Evolutionary conservation across 2,888 invertebrate species (phyloP).

Genomic region (Parnassius orleans): DNA sequence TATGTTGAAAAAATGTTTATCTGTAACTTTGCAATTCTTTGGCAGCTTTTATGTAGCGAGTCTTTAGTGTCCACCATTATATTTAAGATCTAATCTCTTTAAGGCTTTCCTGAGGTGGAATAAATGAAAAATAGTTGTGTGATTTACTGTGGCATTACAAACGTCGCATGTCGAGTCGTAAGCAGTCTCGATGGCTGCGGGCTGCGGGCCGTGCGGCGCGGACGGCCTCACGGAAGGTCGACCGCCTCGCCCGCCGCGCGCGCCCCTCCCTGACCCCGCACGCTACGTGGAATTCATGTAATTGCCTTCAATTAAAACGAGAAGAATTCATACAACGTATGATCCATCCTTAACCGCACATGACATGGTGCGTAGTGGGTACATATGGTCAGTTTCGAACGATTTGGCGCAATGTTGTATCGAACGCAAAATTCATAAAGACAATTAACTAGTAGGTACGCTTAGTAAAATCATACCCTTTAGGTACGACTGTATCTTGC

Average conservation of each 20-base stretch:
- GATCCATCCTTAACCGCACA: constrained; percentile 46
- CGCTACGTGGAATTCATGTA: constrained; percentile 78
- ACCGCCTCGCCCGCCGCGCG: constrained; percentile 52
- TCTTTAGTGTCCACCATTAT: too few species aligned
- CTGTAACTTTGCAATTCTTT: too few species aligned
- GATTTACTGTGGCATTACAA: constrained; percentile 25
- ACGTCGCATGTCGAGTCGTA: constrained; percentile 27
- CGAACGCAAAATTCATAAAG: neutral
- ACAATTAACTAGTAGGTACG: neutral
- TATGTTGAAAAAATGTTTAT: too few species aligned
- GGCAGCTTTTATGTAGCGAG: too few species aligned
- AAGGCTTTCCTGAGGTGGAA: neutral
- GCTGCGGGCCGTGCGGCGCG: constrained; percentile 37
- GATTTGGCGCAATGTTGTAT: neutral
- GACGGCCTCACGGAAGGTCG: constrained; percentile 78
- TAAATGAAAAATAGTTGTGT: constrained; percentile 11
- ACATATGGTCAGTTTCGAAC: constrained; percentile 13
- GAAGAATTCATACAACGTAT: constrained; percentile 51
- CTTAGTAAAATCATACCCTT: neutral
- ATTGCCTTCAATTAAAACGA: constrained; percentile 76
- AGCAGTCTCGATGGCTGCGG: constrained; percentile 22
- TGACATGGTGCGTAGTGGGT: constrained; percentile 20
- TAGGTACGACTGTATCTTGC: neutral
- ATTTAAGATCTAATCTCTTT: neutral
- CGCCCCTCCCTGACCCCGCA: constrained; percentile 36